A percentile compares a stretch with the other conserved stretches of the same genome.
These are phyloP conservation scores for Eilema griseolum DNA, from an alignment of 2,888 invertebrate species.

Conservation along the genomic window DNA sequence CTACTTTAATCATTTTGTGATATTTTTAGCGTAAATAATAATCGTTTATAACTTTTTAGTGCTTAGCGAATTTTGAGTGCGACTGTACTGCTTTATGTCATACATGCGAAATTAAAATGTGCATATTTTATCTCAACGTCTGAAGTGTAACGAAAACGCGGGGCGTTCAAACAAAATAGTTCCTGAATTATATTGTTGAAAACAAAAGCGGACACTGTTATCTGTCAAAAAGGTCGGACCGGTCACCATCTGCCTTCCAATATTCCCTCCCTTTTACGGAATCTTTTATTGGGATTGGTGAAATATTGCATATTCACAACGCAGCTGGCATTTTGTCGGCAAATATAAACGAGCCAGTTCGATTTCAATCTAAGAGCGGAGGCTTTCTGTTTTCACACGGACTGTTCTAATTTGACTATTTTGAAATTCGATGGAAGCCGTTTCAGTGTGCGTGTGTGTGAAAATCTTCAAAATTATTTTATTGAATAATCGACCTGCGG, in stretches of 20 bases:
- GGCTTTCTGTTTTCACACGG: slow-evolving; percentile 37
- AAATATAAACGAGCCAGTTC: slow-evolving; percentile 56
- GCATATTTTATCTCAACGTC: background rate
- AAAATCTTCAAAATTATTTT: slow-evolving; percentile 26
- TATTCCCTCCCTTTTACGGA: slow-evolving; percentile 50
- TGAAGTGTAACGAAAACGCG: slow-evolving; percentile 6
- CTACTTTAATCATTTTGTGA: background rate
- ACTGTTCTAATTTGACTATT: slow-evolving; percentile 45
- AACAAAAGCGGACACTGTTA: slow-evolving; percentile 44
- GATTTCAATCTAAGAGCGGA: slow-evolving; percentile 56
- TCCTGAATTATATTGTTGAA: slow-evolving; percentile 29
- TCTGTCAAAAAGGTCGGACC: slow-evolving; percentile 39
- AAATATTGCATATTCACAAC: slow-evolving; percentile 76
- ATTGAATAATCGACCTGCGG: slow-evolving; percentile 28
- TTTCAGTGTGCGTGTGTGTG: background rate
- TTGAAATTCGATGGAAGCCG: slow-evolving; percentile 20
- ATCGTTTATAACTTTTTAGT: too few species aligned
- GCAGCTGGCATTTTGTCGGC: slow-evolving; percentile 63
- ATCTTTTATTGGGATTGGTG: slow-evolving; percentile 69
- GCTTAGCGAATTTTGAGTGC: background rate
- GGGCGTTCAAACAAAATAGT: slow-evolving; percentile 11
- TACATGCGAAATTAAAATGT: background rate
- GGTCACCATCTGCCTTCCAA: slow-evolving; percentile 57
- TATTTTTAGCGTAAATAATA: background rate
- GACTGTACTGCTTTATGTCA: background rate